phyloP scores from a whole-genome alignment of 2,888 invertebrate genomes.

The Argyra leucocephala region DNA sequence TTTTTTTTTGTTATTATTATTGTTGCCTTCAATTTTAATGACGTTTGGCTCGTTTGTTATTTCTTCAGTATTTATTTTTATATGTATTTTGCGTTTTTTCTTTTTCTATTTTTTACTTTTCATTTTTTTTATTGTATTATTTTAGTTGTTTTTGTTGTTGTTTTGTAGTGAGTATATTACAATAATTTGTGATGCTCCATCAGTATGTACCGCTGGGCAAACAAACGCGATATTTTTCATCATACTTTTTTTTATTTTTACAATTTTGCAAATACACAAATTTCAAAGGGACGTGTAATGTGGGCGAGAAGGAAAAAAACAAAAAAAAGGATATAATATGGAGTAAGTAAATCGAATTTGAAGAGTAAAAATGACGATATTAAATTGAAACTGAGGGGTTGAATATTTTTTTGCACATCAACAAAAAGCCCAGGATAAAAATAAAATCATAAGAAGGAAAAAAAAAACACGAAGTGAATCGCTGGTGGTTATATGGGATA shows the following conservation, averaged over 20 bases:
- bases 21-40: background rate
- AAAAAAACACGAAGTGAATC: background rate
- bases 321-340: background rate
- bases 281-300: background rate
- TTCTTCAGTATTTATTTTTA: too few species aligned
- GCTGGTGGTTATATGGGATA: background rate
- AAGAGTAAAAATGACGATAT: background rate
- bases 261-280: background rate
- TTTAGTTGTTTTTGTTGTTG: too few species aligned
- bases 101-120: background rate
- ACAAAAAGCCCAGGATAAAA: background rate
- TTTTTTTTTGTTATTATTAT: background rate
- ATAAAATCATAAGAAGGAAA: background rate
- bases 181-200: background rate
- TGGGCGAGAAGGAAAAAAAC: background rate
- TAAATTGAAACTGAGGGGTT: background rate
- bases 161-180: background rate
- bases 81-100: background rate
- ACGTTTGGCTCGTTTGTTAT: background rate
- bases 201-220: constrained; percentile 3
- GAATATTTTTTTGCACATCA: background rate
- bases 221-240: background rate
- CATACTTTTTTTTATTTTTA: too few species aligned
- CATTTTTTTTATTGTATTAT: background rate
- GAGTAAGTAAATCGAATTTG: background rate